These are phyloP conservation scores for Ariopsis seemanni DNA, from an alignment of 2,113 vertebrate species.

Conservation along the genomic window DNA sequence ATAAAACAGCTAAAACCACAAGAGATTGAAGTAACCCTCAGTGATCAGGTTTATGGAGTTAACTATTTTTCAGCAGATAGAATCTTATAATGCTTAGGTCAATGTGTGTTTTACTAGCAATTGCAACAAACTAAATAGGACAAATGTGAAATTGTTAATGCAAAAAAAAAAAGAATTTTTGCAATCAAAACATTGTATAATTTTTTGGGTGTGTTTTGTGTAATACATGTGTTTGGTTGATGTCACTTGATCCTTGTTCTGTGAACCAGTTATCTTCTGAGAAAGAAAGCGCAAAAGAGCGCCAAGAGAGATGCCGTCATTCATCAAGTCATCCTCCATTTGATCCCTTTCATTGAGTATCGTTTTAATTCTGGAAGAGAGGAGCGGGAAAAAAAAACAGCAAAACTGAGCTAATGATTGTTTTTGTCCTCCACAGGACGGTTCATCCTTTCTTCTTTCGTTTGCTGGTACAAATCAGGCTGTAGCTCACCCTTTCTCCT, in stretches of 20 bases:
- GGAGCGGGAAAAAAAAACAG: slow-evolving; percentile 72
- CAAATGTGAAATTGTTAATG: too few relatives aligned
- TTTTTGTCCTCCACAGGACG: slow-evolving; percentile 73
- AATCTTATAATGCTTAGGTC: background rate
- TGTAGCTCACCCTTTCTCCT: slow-evolving; percentile 70
- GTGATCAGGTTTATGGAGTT: background rate
- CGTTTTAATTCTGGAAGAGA: slow-evolving; percentile 63
- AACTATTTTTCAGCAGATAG: background rate
- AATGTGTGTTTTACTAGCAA: background rate
- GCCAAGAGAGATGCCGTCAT: slow-evolving; percentile 51
- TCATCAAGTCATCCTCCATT: slow-evolving; percentile 68
- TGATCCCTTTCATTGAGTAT: slow-evolving; percentile 66
- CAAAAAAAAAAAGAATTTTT: background rate
- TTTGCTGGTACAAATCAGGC: slow-evolving; percentile 73
- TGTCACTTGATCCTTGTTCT: background rate
- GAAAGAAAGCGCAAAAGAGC: slow-evolving; percentile 1
- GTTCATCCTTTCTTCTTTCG: slow-evolving; percentile 69
- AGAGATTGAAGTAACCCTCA: background rate
- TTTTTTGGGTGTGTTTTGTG: background rate
- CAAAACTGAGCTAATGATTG: slow-evolving; percentile 79
- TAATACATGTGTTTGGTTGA: too few relatives aligned
- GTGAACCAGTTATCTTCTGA: slow-evolving; percentile 18
- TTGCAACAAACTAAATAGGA: background rate
- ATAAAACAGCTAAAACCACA: background rate
- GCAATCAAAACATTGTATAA: background rate